Percentiles rank a stretch among this genome's conserved stretches.
Evolutionary conservation across 2,113 vertebrate genomes (phyloP).

Genomic region (Hemiprocne comata): DNA sequence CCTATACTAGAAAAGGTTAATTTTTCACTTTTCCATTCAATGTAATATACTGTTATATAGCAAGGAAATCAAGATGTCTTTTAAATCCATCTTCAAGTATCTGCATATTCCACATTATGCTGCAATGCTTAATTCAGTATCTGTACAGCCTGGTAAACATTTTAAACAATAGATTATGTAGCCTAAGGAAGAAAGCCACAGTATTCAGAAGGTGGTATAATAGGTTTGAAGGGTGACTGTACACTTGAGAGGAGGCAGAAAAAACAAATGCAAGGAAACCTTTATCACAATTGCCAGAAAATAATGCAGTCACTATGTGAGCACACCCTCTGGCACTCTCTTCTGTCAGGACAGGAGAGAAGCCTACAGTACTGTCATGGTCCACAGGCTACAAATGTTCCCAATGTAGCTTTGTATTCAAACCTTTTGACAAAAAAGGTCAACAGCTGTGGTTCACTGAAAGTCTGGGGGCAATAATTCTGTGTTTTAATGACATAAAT

Average conservation of each 20-base stretch:
- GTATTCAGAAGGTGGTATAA: constrained; percentile 66
- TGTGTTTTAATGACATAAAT: constrained; percentile 63
- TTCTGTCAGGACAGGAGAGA: constrained; percentile 33
- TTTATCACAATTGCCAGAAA: constrained; percentile 55
- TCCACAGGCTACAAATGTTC: constrained; percentile 66
- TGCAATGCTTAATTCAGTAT: constrained; percentile 78
- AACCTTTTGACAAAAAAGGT: constrained; percentile 60
- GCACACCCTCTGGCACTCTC: constrained; percentile 37
- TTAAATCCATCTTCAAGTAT: constrained; percentile 73
- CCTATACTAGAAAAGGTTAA: constrained; percentile 22
- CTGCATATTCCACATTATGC: constrained; percentile 70
- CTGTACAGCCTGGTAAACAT: constrained; percentile 62
- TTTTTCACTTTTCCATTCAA: constrained; percentile 29
- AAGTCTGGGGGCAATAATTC: constrained; percentile 60
- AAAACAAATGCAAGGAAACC: constrained; percentile 49
- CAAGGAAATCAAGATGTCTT: constrained; percentile 62
- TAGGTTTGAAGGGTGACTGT: constrained; percentile 45
- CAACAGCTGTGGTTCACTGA: constrained; percentile 58
- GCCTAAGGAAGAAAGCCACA: constrained; percentile 46
- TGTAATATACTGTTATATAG: constrained; percentile 57
- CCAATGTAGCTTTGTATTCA: constrained; percentile 49
- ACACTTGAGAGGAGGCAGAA: constrained; percentile 65
- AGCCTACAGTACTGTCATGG: constrained; percentile 48
- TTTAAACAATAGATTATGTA: constrained; percentile 62
- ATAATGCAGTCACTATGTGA: constrained; percentile 53